phyloP scores from a whole-genome alignment of 2,113 vertebrate species.

The Oryzias woworae region DNA sequence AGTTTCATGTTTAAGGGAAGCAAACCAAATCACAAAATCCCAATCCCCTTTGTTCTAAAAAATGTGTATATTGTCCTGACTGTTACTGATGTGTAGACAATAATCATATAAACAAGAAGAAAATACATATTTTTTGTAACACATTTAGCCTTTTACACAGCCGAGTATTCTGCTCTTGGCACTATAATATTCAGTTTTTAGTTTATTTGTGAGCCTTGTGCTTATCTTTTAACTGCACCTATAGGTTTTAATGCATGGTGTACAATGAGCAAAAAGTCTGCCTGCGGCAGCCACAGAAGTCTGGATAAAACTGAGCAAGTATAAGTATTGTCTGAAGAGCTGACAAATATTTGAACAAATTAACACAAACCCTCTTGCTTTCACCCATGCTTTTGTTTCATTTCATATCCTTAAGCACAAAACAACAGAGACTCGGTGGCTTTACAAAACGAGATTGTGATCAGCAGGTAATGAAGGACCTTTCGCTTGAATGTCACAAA shows the following conservation, averaged over 20 bases:
- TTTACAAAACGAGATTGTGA: slow-evolving; percentile 31
- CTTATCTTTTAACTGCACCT: background rate
- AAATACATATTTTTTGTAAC: too few species aligned
- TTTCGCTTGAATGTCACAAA: slow-evolving; percentile 61
- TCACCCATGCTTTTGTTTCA: background rate
- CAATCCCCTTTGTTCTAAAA: too few species aligned
- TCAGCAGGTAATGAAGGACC: slow-evolving; percentile 38
- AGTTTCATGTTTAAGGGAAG: too few species aligned
- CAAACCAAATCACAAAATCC: too few species aligned
- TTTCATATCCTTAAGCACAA: background rate
- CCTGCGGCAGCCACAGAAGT: background rate
- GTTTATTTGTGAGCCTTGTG: background rate
- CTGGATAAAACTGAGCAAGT: slow-evolving; percentile 16
- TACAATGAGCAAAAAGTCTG: background rate
- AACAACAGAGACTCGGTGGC: background rate
- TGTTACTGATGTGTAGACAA: too few species aligned
- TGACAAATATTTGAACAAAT: slow-evolving; percentile 14
- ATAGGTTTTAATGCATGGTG: slow-evolving; percentile 3
- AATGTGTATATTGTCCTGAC: too few species aligned
- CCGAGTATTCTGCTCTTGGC: too few species aligned
- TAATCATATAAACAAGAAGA: too few species aligned
- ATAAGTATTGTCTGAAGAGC: slow-evolving; percentile 5
- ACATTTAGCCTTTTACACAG: too few species aligned
- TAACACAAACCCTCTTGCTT: slow-evolving; percentile 1
- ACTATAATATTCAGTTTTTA: too few species aligned